A percentile compares a stretch with the other conserved stretches of the same genome.
Evolutionary conservation across 1,140 invertebrate species (phyloP).

Genomic region (Scaptomyza graminum): DNA sequence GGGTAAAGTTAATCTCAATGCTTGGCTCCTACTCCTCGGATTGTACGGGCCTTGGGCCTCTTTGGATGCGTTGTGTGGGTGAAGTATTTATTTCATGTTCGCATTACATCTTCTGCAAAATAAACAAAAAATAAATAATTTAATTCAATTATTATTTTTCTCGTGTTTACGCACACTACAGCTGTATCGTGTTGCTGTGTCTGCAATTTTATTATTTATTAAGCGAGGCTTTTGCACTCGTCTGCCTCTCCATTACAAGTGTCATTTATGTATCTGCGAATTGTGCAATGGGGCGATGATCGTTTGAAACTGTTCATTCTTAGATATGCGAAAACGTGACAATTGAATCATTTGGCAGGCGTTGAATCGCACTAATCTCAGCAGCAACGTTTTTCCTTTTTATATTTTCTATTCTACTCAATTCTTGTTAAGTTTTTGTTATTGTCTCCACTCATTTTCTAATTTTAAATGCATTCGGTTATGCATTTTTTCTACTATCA

Average conservation of each 20-base stretch:
- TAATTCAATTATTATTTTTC: background rate
- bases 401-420: slow-evolving; percentile 17
- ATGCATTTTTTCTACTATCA: slow-evolving; percentile 19
- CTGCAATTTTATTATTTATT: background rate
- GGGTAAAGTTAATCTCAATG: slow-evolving; percentile 5
- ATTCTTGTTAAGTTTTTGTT: slow-evolving; percentile 1
- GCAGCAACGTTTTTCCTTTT: slow-evolving; percentile 17
- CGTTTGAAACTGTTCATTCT: slow-evolving; percentile 44
- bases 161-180: background rate
- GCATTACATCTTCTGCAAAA: slow-evolving; percentile 69
- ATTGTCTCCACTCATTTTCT: background rate
- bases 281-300: slow-evolving; percentile 16
- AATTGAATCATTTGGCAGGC: slow-evolving; percentile 31
- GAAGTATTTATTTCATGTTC: background rate
- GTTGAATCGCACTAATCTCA: slow-evolving; percentile 24
- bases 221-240: background rate
- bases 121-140: background rate
- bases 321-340: slow-evolving; percentile 70
- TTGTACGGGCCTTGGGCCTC: slow-evolving; percentile 32
- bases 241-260: slow-evolving; percentile 27
- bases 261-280: slow-evolving; percentile 39
- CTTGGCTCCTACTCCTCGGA: background rate
- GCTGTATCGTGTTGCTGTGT: background rate
- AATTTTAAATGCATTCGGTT: slow-evolving; percentile 22
- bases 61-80: slow-evolving; percentile 61